phyloP scores from a whole-genome alignment of 2,888 invertebrate genomes.

The Archips xylosteana region DNA sequence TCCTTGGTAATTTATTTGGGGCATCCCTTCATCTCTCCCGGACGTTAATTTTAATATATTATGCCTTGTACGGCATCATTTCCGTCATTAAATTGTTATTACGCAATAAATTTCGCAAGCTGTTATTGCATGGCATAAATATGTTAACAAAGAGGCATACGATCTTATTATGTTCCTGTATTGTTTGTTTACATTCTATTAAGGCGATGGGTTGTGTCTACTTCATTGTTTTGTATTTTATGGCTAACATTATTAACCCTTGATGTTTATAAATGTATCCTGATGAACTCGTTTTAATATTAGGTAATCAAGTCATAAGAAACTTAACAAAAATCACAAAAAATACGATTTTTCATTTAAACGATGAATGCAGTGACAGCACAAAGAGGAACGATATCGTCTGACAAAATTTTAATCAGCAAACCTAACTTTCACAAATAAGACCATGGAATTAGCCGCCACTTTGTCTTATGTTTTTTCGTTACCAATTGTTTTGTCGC shows the following conservation, averaged over 20 bases:
- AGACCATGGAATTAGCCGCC: too few relatives aligned
- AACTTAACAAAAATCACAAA: too few relatives aligned
- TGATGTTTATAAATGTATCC: not conserved
- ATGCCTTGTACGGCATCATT: conserved; percentile 53
- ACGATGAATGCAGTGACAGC: too few relatives aligned
- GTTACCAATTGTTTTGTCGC: too few relatives aligned
- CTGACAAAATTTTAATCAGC: too few relatives aligned
- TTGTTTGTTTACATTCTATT: conserved; percentile 32
- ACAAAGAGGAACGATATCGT: too few relatives aligned
- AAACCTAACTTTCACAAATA: too few relatives aligned
- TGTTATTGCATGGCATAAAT: conserved; percentile 51
- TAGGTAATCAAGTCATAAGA: not conserved
- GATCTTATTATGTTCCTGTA: conserved; percentile 39
- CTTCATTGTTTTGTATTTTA: conserved; percentile 23
- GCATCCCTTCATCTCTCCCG: conserved; percentile 57
- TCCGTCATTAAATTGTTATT: conserved; percentile 68
- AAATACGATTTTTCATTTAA: too few relatives aligned
- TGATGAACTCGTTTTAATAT: not conserved
- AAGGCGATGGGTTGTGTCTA: conserved; percentile 24
- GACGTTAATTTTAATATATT: conserved; percentile 66
- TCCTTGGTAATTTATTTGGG: conserved; percentile 58
- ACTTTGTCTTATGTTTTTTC: too few relatives aligned
- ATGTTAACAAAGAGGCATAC: conserved; percentile 44
- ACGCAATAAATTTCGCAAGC: conserved; percentile 62
- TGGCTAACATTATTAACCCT: conserved; percentile 23